These are phyloP conservation scores for Epirrita christyi DNA, from an alignment of 2,888 invertebrate species.

Conservation along the genomic window DNA sequence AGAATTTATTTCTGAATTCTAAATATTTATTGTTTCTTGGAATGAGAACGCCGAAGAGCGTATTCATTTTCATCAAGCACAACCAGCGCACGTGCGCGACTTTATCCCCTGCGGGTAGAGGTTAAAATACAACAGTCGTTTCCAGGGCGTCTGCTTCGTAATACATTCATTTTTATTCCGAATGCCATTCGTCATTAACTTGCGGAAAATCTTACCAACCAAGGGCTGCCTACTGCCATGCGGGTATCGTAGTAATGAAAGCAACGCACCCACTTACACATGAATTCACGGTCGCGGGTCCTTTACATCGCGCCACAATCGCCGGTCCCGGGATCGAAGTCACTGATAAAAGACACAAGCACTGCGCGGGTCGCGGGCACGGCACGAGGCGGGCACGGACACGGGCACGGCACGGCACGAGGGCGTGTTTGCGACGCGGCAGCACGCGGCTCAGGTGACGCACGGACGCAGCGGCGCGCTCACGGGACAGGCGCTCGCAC, in stretches of 20 bases:
- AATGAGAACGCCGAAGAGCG: constrained; percentile 52
- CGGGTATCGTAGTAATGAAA: constrained; percentile 59
- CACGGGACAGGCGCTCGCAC: constrained; percentile 73
- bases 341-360: constrained; percentile 84
- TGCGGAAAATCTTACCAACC: constrained; percentile 66
- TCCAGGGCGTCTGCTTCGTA: constrained; percentile 58
- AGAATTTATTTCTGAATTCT: constrained; percentile 44
- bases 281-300: constrained; percentile 76
- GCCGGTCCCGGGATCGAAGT: constrained; percentile 88
- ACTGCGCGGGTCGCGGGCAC: constrained; percentile 61
- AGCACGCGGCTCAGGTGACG: constrained; percentile 55
- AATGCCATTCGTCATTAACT: constrained; percentile 59
- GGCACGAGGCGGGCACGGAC: constrained; percentile 51
- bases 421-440: constrained; percentile 48
- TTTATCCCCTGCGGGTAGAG: constrained; percentile 64
- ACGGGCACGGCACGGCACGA: constrained; percentile 47
- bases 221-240: constrained; percentile 62
- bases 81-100: constrained; percentile 75
- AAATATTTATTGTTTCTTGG: constrained; percentile 51
- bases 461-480: constrained; percentile 56
- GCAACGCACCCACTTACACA: constrained; percentile 81
- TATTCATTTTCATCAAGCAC: constrained; percentile 58
- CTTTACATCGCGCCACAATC: constrained; percentile 85
- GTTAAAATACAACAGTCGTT: constrained; percentile 67
- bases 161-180: constrained; percentile 72